Percentiles rank a stretch among this genome's conserved stretches.
Conservation (phyloP, 1,140 invertebrate species). For the Aphidius gifuensis region DNA sequence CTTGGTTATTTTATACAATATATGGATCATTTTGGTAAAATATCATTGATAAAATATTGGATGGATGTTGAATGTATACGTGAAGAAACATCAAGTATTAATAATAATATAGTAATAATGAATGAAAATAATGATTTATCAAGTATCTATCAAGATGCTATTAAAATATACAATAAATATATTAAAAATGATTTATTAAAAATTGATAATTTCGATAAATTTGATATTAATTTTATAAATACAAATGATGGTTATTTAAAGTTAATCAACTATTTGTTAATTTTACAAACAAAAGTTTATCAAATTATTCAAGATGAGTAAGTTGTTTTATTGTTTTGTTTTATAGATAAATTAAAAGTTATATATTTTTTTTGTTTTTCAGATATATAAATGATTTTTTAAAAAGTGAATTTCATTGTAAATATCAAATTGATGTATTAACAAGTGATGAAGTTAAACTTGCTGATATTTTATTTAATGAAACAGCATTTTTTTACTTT, state of each 20-base stretch:
- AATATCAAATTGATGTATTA: slow-evolving; percentile 85
- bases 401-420: slow-evolving; percentile 79
- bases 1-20: slow-evolving; percentile 72
- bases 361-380: slow-evolving; percentile 34
- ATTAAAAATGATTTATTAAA: slow-evolving; percentile 50
- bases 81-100: slow-evolving; percentile 46
- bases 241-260: slow-evolving; percentile 39
- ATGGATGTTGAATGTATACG: slow-evolving; percentile 70
- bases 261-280: slow-evolving; percentile 41
- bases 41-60: slow-evolving; percentile 67
- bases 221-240: slow-evolving; percentile 51
- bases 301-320: slow-evolving; percentile 46
- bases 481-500: slow-evolving; percentile 87
- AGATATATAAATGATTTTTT: slow-evolving; percentile 66
- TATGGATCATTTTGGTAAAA: slow-evolving; percentile 61
- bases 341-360: not conserved
- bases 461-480: slow-evolving; percentile 84
- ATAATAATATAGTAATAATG: slow-evolving; percentile 27
- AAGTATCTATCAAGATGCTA: slow-evolving; percentile 49
- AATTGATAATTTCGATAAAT: slow-evolving; percentile 46
- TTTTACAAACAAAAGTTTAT: slow-evolving; percentile 44
- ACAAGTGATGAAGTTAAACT: slow-evolving; percentile 75
- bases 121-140: slow-evolving; percentile 23
- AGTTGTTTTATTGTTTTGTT: slow-evolving; percentile 26
- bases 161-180: slow-evolving; percentile 58